These are phyloP conservation scores for Lithophane semibrunnea DNA, from an alignment of 2,888 invertebrate species.

Conservation along the genomic window DNA sequence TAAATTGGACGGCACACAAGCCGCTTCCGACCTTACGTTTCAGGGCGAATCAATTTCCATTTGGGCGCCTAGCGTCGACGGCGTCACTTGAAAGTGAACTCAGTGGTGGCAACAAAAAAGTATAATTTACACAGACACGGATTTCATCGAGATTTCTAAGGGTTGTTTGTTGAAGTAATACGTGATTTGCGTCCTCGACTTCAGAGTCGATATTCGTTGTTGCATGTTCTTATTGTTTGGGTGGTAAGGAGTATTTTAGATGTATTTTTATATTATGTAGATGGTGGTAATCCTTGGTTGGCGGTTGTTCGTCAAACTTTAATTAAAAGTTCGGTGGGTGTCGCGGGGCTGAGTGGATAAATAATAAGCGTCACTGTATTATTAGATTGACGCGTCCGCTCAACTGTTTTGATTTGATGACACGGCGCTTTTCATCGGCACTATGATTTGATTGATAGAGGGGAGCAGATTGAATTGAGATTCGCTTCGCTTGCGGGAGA, in stretches of 20 bases:
- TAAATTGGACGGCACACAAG: constrained; percentile 62
- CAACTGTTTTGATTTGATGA: constrained; percentile 66
- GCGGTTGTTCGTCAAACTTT: constrained; percentile 77
- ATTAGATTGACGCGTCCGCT: constrained; percentile 59
- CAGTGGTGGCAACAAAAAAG: constrained; percentile 76
- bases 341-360: constrained; percentile 53
- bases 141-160: constrained; percentile 77
- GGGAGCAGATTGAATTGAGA: constrained; percentile 60
- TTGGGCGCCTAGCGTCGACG: constrained; percentile 75
- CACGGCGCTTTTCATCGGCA: constrained; percentile 53
- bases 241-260: constrained; percentile 70
- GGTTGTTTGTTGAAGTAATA: constrained; percentile 87
- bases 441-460: constrained; percentile 61
- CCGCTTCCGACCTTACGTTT: constrained; percentile 82
- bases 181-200: constrained; percentile 86
- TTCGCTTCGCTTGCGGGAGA: constrained; percentile 53
- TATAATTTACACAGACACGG: constrained; percentile 77
- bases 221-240: constrained; percentile 67
- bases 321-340: constrained; percentile 79
- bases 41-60: constrained; percentile 87
- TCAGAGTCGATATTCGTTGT: constrained; percentile 77
- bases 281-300: constrained; percentile 57
- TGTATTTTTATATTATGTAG: constrained; percentile 69
- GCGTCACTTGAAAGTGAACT: constrained; percentile 72
- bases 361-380: constrained; percentile 62